Evolutionary conservation across 2,113 vertebrate genomes (phyloP), one percentile per base, ranked within the genome.

Genomic region (Psilopogon haemacephalus): DNA sequence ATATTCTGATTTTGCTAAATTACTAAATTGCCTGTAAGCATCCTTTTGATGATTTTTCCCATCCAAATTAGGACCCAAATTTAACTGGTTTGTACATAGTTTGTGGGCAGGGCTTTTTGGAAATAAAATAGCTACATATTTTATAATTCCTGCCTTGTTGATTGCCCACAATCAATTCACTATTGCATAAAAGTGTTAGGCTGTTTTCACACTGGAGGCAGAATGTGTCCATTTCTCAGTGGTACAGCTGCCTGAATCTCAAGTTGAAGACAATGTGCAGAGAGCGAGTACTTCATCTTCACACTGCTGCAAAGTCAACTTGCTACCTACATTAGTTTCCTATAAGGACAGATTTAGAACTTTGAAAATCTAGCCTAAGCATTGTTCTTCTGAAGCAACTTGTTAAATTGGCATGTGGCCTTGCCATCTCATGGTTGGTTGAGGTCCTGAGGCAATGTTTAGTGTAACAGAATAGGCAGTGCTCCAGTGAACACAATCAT

Each of bases 381-480:
- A 3, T 84, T 52, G 1, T 60, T 89, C 32, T 62, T 58, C 17
- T 76, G 59, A 50, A 83, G 58, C 56, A 40, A 32, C 15, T 30
- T 16, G 8, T 26, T 32, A 18, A 76, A 71, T 16, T 84, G 94
- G 81, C 84, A 10, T 5, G 6, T 37, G 70, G 76, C 86, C 83
- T 71, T 91, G 79, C 72, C 20, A 2, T 79, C 82, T 86, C 86
- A 86, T 83, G 70, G 48, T 9, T 94, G 3, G 7, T 12, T 48
- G 75, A 64, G 71, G 40, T 83, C 87, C 87, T n/a, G 60, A 56
- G 86, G 86, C 88, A 94, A 72, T 91, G 91, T 93, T 94, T 90
- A 74, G 87, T 9, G 26, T 80, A 68, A 48, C 78, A 91, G 92
- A 93, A 88, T 77, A 93, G 96, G 63, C 89, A 80, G 75, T 65